phyloP scores from a whole-genome alignment of 2,113 vertebrate genomes.

The Plectropomus leopardus region DNA sequence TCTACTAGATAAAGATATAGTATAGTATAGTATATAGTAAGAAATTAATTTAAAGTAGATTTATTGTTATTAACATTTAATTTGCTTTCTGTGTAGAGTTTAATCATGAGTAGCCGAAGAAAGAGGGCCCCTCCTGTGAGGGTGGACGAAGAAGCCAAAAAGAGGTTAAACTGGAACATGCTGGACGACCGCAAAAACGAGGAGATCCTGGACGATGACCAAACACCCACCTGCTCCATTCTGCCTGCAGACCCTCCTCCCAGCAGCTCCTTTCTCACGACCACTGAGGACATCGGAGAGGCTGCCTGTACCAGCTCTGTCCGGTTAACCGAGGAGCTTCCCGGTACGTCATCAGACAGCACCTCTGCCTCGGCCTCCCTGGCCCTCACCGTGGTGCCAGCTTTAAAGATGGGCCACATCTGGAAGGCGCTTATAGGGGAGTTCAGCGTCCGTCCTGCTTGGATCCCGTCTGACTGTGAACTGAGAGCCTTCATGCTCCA shows the following conservation, averaged over 20 bases:
- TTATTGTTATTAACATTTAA: neutral
- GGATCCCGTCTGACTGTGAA: slow-evolving; percentile 70
- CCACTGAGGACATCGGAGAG: slow-evolving; percentile 64
- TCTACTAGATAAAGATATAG: neutral
- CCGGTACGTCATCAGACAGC: slow-evolving; percentile 66
- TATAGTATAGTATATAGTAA: neutral
- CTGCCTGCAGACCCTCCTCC: neutral
- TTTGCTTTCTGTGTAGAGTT: slow-evolving; percentile 33
- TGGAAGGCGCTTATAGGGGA: slow-evolving; percentile 93
- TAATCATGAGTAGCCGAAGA: slow-evolving; percentile 91
- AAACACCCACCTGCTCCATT: slow-evolving; percentile 75
- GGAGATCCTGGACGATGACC: slow-evolving; percentile 47
- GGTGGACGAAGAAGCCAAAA: slow-evolving; percentile 91
- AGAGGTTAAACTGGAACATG: slow-evolving; percentile 94
- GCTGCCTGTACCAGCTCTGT: slow-evolving; percentile 51
- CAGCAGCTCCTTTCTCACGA: neutral
- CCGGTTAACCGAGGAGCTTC: slow-evolving; percentile 70
- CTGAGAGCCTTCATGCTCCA: slow-evolving; percentile 85
- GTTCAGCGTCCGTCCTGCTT: slow-evolving; percentile 83
- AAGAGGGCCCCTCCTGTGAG: slow-evolving; percentile 91
- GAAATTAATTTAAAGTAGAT: neutral
- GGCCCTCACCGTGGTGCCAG: slow-evolving; percentile 81
- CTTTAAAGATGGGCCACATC: slow-evolving; percentile 62
- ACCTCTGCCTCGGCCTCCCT: slow-evolving; percentile 72
- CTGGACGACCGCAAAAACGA: slow-evolving; percentile 89